phyloP scores from a whole-genome alignment of 2,888 invertebrate genomes.

The Drosophila nr. perissopoda region DNA sequence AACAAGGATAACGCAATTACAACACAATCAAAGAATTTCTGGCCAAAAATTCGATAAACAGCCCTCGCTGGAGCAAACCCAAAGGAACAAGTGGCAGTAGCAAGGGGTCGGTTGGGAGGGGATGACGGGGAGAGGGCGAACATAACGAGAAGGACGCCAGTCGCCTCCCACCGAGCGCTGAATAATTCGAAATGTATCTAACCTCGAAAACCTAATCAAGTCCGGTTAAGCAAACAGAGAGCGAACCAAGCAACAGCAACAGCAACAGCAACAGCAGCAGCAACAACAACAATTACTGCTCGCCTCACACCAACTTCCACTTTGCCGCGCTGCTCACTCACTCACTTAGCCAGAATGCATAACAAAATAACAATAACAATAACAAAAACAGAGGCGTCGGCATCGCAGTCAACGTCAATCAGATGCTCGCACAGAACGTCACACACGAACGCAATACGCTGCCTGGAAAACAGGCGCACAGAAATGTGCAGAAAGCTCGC shows the following conservation, averaged over 20 bases:
- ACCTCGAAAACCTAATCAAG: constrained; percentile 82
- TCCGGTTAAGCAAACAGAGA: constrained; percentile 75
- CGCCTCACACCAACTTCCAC: constrained; percentile 1
- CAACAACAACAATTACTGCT: constrained; percentile 35
- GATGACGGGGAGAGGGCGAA: neutral
- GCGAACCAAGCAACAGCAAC: constrained; percentile 18
- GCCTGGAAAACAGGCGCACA: constrained; percentile 81
- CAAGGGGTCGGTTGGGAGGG: neutral
- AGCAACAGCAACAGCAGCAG: constrained; percentile 18
- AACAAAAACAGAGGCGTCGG: constrained; percentile 19
- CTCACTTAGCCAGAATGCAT: constrained; percentile 21
- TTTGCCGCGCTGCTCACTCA: neutral
- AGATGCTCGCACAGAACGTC: constrained; percentile 78
- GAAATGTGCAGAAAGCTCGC: constrained; percentile 27
- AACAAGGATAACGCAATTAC: constrained; percentile 74
- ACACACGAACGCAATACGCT: constrained; percentile 83
- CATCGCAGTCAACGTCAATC: constrained; percentile 64
- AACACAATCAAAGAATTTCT: constrained; percentile 76
- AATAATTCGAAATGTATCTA: constrained; percentile 82
- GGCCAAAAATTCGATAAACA: constrained; percentile 65
- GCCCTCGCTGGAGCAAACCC: constrained; percentile 48
- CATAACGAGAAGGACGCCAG: neutral
- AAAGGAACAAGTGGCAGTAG: constrained; percentile 48
- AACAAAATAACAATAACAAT: constrained; percentile 16
- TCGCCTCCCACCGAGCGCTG: constrained; percentile 52